Percentiles rank a stretch among this genome's conserved stretches.
Conservation (phyloP, 2,113 vertebrate species). For the Fulica atra region DNA sequence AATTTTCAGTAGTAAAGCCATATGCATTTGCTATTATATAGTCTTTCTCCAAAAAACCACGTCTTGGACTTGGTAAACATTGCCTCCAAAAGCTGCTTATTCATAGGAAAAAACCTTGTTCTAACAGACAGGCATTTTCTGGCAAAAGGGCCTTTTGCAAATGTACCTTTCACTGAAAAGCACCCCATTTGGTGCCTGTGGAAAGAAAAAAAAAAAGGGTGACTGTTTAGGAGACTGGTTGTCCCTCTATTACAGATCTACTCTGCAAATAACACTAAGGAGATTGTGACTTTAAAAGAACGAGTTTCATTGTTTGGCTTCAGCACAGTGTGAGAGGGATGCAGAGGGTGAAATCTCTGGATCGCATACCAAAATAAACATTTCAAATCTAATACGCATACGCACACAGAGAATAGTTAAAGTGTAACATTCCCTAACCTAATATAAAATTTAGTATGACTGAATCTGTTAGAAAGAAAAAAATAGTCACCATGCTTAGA, state of each 20-base stretch:
- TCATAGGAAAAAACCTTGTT: not conserved
- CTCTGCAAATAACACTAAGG: not conserved
- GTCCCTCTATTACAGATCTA: not conserved
- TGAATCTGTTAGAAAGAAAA: not conserved
- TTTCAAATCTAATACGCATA: slow-evolving; percentile 32
- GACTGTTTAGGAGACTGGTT: not conserved
- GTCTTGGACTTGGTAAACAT: slow-evolving; percentile 10
- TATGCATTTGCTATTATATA: not conserved
- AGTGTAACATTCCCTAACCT: not conserved
- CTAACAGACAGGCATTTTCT: not conserved
- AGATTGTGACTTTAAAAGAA: slow-evolving; percentile 27
- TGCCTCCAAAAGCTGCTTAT: not conserved
- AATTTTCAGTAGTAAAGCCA: slow-evolving; percentile 14
- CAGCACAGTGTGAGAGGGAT: not conserved
- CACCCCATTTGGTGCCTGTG: not conserved
- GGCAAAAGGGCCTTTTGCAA: not conserved
- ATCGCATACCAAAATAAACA: slow-evolving; percentile 58
- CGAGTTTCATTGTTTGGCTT: not conserved
- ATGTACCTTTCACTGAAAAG: not conserved
- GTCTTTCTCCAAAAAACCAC: not conserved
- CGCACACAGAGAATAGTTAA: not conserved
- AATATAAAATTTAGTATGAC: slow-evolving; percentile 4
- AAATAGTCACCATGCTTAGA: not conserved
- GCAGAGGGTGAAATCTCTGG: slow-evolving; percentile 25
- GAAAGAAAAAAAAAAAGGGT: not conserved